Evolutionary conservation across 2,797 vertebrate genomes (phyloP).

Genomic region (Pteropus rufus): DNA sequence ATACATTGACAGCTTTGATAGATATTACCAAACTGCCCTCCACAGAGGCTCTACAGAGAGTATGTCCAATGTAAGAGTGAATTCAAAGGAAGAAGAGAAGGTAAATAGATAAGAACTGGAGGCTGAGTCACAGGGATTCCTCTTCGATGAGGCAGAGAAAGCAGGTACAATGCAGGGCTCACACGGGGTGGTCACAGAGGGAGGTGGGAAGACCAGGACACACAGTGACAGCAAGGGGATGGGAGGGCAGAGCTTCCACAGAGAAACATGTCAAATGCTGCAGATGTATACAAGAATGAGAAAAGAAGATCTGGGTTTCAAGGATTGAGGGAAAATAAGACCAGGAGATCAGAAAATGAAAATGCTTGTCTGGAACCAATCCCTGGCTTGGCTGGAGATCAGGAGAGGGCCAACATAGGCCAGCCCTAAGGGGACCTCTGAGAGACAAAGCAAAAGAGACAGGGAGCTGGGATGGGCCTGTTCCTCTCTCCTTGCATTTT

Average conservation of each 20-base stretch:
- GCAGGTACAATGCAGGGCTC: background rate
- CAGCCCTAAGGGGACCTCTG: background rate
- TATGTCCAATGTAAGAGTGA: background rate
- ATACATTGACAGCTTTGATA: background rate
- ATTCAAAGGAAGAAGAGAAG: background rate
- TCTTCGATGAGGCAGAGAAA: constrained; percentile 8
- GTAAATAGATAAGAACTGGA: background rate
- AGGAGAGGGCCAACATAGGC: background rate
- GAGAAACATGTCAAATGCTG: background rate
- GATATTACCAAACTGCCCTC: background rate
- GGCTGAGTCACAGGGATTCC: background rate
- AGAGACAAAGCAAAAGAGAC: background rate
- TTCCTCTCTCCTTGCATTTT: background rate
- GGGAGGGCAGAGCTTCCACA: background rate
- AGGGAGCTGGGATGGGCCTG: background rate
- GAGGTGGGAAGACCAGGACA: background rate
- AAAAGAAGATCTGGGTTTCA: background rate
- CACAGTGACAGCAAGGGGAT: background rate
- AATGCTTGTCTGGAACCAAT: background rate
- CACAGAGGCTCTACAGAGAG: background rate
- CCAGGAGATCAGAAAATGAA: background rate
- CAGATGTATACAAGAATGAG: background rate
- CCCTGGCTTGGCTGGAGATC: background rate
- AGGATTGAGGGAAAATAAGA: background rate
- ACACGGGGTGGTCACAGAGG: background rate